Base-by-base conservation (phyloP, 2,113 vertebrate genomes). In the Bucco capensis region DNA sequence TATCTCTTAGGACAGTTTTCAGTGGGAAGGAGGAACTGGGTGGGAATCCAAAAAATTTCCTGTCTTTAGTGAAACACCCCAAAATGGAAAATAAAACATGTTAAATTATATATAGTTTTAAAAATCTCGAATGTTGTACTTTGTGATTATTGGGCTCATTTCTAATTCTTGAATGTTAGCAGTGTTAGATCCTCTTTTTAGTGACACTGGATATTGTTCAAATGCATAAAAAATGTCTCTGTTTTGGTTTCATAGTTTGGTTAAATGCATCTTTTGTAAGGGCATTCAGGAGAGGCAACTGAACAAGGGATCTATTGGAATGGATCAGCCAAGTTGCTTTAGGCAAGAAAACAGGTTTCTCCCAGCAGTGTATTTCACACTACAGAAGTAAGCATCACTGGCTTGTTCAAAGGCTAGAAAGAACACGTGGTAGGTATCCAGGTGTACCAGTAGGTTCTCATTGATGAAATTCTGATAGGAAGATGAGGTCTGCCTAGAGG, bases 31-130 rank as follows among this genome's bases (percentile, higher is more conserved):
- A 88, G 64, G 74, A 91, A 88, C 60, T 89, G 82, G 79, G 72
- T 94, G 82, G 67, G 82, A 83, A 86, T 91, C 64, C 53, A 33
- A 69, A 53, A 83, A 54, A 56, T 23, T 80, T 93, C 86, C 54
- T 51, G 23, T 72, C n/a, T 87, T 87, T 46, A 6, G n/a, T 72
- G 74, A 87, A 87, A 56, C 11, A 22, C 42, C 56, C 33, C 79
- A 70, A 90, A 84, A 50, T 30, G 31, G 33, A 81, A 93, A 61
- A 78, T 38, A 46, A 83, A 77, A 79, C 11, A 14, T 65, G 19
- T 38, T 78, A 13, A 28, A 17, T 73, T 74, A 47, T 12, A 6
- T 25, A 13, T 0, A 46, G 22, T 7, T 79, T 74, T 57, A 8
- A 19, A 50, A 62, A 58, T 67, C 22, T 72, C 16, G 50, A 9